Base-by-base conservation (phyloP, 2,888 invertebrate species). In the Drosophila setosimentum region DNA sequence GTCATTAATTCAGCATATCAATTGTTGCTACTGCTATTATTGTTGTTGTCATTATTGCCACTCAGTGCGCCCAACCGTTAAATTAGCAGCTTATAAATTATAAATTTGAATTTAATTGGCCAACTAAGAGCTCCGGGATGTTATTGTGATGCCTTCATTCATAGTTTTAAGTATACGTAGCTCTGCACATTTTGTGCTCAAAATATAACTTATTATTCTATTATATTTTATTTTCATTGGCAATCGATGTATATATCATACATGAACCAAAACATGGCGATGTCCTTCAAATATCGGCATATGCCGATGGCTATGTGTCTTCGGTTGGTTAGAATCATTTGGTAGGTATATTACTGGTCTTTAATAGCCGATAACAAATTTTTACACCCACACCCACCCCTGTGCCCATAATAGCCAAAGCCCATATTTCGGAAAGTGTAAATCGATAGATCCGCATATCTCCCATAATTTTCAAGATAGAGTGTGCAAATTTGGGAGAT, bases 81-180 rank as follows among this genome's bases (percentile, higher is more conserved):
- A 88, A 83, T 88, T 88, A 87, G 75, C 83, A 83, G 83, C 89
- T 88, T 86, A 83, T 84, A 85, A 89, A 84, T 87, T 79, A 84
- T 84, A 72, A 76, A 84, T 84, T 84, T 79, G 67, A 83, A 86
- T 87, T 87, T 87, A 84, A 84, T 84, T 84, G 85, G 53, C 64
- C 78, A 74, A 72, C 70, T 68, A 40, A 66, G 64, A 50, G 63
- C 83, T 68, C 68, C 48, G 32, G 72, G 73, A 63, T 76, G 57
- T 57, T 63, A 57, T 69, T 67, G 42, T 55, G 32, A 30, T 68
- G 57, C 37, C 66, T 57, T 18, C 10, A n/a, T 29, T 42, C 24
- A 24, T n/a, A 7, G 42, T 57, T 49, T 74, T 18, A 66, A 76
- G 6, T 49, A 51, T 18, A 45, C 8, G 21, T 24, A 27, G 33